phyloP scores from a whole-genome alignment of 1,140 invertebrate species.

The Diorhabda elongata region DNA sequence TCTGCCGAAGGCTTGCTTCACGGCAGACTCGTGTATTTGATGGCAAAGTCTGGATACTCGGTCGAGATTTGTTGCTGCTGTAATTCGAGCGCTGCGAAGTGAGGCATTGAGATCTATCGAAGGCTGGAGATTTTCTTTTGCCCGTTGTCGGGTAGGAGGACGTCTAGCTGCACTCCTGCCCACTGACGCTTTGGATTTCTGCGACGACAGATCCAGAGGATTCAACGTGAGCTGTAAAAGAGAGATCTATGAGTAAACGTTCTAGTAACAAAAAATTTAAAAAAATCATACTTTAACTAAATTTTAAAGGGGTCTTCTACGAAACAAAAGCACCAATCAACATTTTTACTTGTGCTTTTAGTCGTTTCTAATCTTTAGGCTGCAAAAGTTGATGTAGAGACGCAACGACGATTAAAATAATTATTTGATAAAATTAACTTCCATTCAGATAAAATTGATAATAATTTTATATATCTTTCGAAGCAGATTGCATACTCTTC shows the following conservation, averaged over 20 bases:
- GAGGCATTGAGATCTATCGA: slow-evolving; percentile 18
- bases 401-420: no score
- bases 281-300: no score
- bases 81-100: slow-evolving; percentile 29
- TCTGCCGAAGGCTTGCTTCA: slow-evolving; percentile 38
- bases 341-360: no score
- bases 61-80: slow-evolving; percentile 39
- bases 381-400: no score
- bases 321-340: no score
- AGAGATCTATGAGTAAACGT: slow-evolving; percentile 13
- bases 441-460: no score
- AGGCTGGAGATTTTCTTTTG: slow-evolving; percentile 26
- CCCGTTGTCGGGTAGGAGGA: slow-evolving; percentile 48
- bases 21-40: slow-evolving; percentile 36
- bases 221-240: slow-evolving; percentile 51
- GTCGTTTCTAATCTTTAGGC: no score
- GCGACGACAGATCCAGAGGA: slow-evolving; percentile 50
- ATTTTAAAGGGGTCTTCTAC: no score
- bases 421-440: no score
- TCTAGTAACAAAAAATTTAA: no score
- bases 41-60: slow-evolving; percentile 48
- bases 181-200: slow-evolving; percentile 51
- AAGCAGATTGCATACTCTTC: no score
- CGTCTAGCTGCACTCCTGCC: slow-evolving; percentile 49
- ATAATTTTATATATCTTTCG: no score